Base-by-base conservation (phyloP, 2,797 vertebrate genomes). In the Psittacula derbiana region DNA sequence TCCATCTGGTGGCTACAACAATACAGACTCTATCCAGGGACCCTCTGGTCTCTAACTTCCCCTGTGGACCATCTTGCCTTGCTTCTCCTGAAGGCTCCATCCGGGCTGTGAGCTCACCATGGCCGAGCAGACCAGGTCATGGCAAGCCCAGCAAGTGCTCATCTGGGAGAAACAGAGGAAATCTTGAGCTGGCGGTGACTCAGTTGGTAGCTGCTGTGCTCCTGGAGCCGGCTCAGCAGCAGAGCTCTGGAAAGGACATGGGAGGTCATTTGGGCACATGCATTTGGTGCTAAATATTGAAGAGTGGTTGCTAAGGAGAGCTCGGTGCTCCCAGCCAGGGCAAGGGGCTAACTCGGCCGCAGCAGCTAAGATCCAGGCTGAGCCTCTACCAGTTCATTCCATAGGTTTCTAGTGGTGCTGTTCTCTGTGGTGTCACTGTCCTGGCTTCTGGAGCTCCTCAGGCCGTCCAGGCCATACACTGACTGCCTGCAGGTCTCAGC, bases 221-320 rank as follows among this genome's bases (percentile, higher is more conserved):
- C 61, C 86, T 78, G 92, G 86, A 94, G 80, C 41, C 11, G 2
- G 65, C 57, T 80, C 72, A 33, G 90, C 80, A 88, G 76, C 92
- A 92, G 1, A 4, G 0, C 49, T 70, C 44, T 80, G 86, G 80
- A 83, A 88, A 83, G 95, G 80, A 60, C 80, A 69, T 71, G 80
- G 52, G 78, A 92, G 88, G 88, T 88, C 86, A 58, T 67, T 33
- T 88, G 73, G 90, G 88, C 76, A 93, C 72, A 71, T 33, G 64
- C 4, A 15, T 70, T 74, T 67, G 76, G 58, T 92, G 80, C 69
- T 86, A 96, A 96, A 96, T 71, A 92, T 93, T 94, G 95, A 86
- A 74, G 41, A 64, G 53, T 2, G 41, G 95, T 95, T 96, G 88
- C 86, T 95, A 95, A 78, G 93, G 87, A 93, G 85, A 73, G 3